These are phyloP conservation scores for Azorinus chamasolen DNA, from an alignment of 2,888 invertebrate genomes.

Conservation along the genomic window DNA sequence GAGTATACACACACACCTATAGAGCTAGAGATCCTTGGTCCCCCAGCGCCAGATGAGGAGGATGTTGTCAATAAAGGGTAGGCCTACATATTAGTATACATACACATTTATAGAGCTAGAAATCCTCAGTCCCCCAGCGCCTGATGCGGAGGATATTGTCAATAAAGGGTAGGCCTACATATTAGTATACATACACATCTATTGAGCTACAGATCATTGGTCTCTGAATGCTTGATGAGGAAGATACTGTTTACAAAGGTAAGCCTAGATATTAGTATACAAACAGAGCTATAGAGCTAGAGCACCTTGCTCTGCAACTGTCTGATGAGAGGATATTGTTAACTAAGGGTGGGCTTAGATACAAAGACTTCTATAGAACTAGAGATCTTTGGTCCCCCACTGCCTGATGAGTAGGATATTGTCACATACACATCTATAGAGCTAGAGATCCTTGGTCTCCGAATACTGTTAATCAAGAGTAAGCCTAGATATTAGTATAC, in stretches of 20 bases:
- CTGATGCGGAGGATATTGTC: slow-evolving; percentile 36
- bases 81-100: slow-evolving; percentile 25
- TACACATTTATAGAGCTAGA: slow-evolving; percentile 39
- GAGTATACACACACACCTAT: slow-evolving; percentile 34
- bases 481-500: no score
- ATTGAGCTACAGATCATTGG: no score
- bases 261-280: slow-evolving; percentile 25
- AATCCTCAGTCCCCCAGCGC: slow-evolving; percentile 47
- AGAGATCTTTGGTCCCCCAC: slow-evolving; percentile 49
- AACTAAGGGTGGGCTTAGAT: no score
- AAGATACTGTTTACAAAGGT: no score
- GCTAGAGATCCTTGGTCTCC: slow-evolving; percentile 48
- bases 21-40: slow-evolving; percentile 48
- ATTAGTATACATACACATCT: slow-evolving; percentile 38
- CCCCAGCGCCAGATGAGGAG: slow-evolving; percentile 38
- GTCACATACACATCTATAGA: slow-evolving; percentile 28
- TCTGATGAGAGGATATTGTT: no score
- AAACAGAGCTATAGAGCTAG: slow-evolving; percentile 32
- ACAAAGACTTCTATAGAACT: no score
- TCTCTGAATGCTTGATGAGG: no score
- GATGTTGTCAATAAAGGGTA: slow-evolving; percentile 49
- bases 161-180: slow-evolving; percentile 50
- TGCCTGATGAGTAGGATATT: slow-evolving; percentile 45
- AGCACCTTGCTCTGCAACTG: no score
- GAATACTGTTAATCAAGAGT: slow-evolving; percentile 44